A percentile compares a stretch with the other conserved stretches of the same genome.
These are phyloP conservation scores for Cirrhinus molitorella DNA, from an alignment of 2,797 vertebrate genomes.

Conservation along the genomic window DNA sequence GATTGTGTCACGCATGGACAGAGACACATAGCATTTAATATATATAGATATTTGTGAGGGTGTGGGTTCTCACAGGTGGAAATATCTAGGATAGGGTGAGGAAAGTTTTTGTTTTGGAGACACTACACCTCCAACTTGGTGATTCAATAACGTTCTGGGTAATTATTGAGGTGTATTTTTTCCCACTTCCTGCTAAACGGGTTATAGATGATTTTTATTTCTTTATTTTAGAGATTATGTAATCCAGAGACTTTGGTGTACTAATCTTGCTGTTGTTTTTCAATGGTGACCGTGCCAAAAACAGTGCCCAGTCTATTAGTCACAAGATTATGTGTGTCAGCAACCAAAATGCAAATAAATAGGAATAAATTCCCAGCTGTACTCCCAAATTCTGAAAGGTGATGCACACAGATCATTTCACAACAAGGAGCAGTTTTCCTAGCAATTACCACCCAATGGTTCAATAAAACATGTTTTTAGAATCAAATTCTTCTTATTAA, in stretches of 20 bases:
- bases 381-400: neutral
- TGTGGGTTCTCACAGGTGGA: neutral
- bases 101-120: neutral
- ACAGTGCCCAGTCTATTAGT: neutral
- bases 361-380: neutral
- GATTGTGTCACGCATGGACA: neutral
- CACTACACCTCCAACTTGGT: neutral
- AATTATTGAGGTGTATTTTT: neutral
- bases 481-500: neutral
- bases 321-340: neutral
- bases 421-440: slow-evolving; percentile 5
- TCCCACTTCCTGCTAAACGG: neutral
- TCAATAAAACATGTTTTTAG: neutral
- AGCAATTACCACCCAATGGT: neutral
- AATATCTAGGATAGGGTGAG: too few species aligned
- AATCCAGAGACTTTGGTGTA: neutral
- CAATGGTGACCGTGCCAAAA: neutral
- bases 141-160: neutral
- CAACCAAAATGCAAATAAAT: neutral
- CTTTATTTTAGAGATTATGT: neutral
- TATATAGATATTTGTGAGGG: neutral
- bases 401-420: neutral
- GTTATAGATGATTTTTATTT: neutral
- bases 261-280: neutral
- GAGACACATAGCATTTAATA: neutral